Base-by-base conservation (phyloP, 2,888 invertebrate genomes). In the Xylophagus ater region DNA sequence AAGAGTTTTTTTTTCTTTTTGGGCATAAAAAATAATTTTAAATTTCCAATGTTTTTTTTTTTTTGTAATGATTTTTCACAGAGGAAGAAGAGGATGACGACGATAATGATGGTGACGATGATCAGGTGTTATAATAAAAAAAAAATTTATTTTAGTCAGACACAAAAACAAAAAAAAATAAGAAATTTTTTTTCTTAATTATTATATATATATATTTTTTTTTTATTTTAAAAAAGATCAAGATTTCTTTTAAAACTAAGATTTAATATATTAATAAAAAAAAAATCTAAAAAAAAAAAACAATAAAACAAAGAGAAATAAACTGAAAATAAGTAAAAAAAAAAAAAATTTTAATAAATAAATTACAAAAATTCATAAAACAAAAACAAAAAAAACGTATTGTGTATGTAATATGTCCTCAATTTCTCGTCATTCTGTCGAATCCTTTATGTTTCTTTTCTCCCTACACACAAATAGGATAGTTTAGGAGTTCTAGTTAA, bases 91-190 rank as follows among this genome's bases (percentile, higher is more conserved):
- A 60, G 41, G 63, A 62, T 49, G 61, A 59, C 42, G 62, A 64
- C 47, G 47, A 32, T n/a, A 36, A 43, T 15, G 47, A 43, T 20
- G 47, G 28, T 19, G 43, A 60, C 44, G 62, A 61, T 47, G 58
- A 63, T 53, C 57, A 60, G 53, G 62, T 59, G 61, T 62, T 60
- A 63, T 62, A 60, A 60, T 57, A 55, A 55, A 58, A 54, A 58
- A 35, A 35, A n/a, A n/a, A n/a, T n/a, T n/a, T n/a, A n/a, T n/a
- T n/a, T 57, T 61, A 63, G 62, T 61, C 61, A 63, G 42, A 44
- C 44, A 42, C 39, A 42, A 41, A 41, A 37, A 42, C 39, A 42
- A 41, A 41, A 37, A 35, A 41, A 41, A 42, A 40, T 40, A 42
- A 45, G 40, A 42, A 37, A 37, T 40, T 37, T 34, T 31, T 34